These are phyloP conservation scores for Rhinoderma darwinii DNA, from an alignment of 2,113 vertebrate species.

Conservation along the genomic window DNA sequence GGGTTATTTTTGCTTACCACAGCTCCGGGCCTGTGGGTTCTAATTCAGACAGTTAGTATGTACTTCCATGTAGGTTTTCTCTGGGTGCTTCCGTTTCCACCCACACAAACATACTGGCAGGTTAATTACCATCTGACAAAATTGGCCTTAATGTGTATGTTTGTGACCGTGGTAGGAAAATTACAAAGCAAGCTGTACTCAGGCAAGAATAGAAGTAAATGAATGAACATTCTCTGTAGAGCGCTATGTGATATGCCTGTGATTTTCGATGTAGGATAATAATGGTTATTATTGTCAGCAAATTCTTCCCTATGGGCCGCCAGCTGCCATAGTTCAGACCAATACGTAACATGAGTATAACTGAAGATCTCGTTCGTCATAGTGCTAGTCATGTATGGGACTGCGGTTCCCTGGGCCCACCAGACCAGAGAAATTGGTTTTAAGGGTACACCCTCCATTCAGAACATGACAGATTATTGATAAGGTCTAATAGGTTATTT, in stretches of 20 bases:
- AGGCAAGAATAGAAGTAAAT: conserved; percentile 8
- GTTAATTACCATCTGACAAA: conserved; percentile 30
- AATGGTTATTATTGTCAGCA: background rate
- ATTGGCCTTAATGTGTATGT: conserved; percentile 25
- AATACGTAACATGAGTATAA: no score
- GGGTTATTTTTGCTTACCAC: background rate
- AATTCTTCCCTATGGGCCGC: background rate
- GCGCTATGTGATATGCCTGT: background rate
- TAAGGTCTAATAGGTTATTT: background rate
- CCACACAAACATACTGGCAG: conserved; percentile 30
- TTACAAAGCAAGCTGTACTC: conserved; percentile 19
- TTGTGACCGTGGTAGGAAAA: conserved; percentile 17
- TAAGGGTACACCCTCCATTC: no score
- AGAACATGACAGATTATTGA: no score
- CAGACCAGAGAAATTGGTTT: no score
- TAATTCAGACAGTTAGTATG: background rate
- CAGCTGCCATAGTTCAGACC: background rate
- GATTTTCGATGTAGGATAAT: background rate
- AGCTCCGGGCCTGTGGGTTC: background rate
- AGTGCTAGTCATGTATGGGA: no score
- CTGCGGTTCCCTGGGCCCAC: no score
- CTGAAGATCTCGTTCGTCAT: no score
- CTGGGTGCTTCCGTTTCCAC: background rate
- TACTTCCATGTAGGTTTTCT: conserved; percentile 3
- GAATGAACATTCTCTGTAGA: background rate